Percentiles rank a stretch among this genome's conserved stretches.
Evolutionary conservation across 1,140 invertebrate genomes (phyloP).

Genomic region (Hylaeus anthracinus): DNA sequence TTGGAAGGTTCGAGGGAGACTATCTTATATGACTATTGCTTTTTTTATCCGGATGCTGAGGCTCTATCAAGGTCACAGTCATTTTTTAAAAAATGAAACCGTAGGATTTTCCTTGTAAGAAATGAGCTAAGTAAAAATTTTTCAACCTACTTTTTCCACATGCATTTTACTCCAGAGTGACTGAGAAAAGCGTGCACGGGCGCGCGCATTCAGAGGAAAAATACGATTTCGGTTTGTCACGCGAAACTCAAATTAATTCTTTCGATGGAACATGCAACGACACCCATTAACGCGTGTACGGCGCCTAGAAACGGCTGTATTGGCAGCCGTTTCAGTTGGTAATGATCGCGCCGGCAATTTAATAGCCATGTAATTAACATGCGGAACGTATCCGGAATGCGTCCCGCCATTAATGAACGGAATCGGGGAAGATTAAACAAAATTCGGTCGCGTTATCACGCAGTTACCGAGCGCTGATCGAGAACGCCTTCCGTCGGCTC

Average conservation of each 20-base stretch:
- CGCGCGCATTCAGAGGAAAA: background rate
- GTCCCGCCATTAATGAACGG: slow-evolving; percentile 51
- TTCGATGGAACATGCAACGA: slow-evolving; percentile 31
- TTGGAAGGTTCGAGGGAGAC: too few relatives aligned
- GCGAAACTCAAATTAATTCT: slow-evolving; percentile 28
- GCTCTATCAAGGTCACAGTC: too few relatives aligned
- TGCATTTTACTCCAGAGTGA: too few relatives aligned
- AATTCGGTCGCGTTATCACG: slow-evolving; percentile 44
- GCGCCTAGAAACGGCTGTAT: slow-evolving; percentile 21
- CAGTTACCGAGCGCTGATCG: background rate
- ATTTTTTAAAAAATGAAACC: too few relatives aligned
- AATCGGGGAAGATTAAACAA: slow-evolving; percentile 63
- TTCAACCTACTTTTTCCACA: too few relatives aligned
- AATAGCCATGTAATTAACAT: slow-evolving; percentile 66
- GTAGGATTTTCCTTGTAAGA: too few relatives aligned
- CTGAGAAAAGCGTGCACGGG: background rate
- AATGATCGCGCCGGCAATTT: slow-evolving; percentile 60
- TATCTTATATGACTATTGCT: too few relatives aligned
- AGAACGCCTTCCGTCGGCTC: background rate
- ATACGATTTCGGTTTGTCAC: background rate
- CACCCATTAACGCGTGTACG: slow-evolving; percentile 2
- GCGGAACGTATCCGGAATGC: slow-evolving; percentile 55
- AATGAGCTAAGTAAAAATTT: too few relatives aligned
- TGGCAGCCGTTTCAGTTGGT: slow-evolving; percentile 43
- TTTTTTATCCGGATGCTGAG: too few relatives aligned